Conservation (phyloP, 1,140 invertebrate species). For the Penaeus japonicus region DNA sequence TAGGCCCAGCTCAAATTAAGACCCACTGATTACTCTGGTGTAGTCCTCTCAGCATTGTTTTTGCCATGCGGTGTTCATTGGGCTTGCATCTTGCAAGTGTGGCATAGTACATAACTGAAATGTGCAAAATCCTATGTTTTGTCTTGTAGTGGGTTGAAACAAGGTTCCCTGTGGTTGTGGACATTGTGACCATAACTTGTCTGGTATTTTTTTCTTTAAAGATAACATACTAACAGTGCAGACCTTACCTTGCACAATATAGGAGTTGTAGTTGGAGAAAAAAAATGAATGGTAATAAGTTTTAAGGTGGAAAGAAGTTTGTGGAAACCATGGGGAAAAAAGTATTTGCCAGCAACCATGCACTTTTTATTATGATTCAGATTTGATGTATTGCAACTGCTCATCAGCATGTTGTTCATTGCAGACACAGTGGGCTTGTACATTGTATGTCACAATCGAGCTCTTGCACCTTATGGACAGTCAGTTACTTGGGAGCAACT, state of each 20-base stretch:
- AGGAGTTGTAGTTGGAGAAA: neutral
- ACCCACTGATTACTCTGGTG: neutral
- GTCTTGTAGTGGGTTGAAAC: no score
- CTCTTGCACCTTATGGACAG: conserved; percentile 65
- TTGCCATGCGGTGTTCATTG: neutral
- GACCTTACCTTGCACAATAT: no score
- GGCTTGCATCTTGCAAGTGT: neutral
- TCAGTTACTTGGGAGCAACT: conserved; percentile 67
- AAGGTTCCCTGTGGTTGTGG: no score
- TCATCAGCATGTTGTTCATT: conserved; percentile 32
- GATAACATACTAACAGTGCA: no score
- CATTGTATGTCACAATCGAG: conserved; percentile 63
- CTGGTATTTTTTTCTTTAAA: no score
- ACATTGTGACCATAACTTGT: no score
- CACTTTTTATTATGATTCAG: neutral
- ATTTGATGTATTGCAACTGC: neutral
- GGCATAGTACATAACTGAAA: no score
- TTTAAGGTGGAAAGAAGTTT: neutral
- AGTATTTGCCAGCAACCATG: neutral
- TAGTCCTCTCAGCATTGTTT: no score
- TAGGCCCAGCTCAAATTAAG: neutral
- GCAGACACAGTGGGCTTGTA: conserved; percentile 68
- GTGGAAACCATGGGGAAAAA: no score
- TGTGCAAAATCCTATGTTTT: no score
- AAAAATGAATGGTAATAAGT: neutral